A percentile compares a stretch with the other conserved stretches of the same genome.
Evolutionary conservation across 2,113 vertebrate species (phyloP).

Genomic region (Cyprinodon tularosa): DNA sequence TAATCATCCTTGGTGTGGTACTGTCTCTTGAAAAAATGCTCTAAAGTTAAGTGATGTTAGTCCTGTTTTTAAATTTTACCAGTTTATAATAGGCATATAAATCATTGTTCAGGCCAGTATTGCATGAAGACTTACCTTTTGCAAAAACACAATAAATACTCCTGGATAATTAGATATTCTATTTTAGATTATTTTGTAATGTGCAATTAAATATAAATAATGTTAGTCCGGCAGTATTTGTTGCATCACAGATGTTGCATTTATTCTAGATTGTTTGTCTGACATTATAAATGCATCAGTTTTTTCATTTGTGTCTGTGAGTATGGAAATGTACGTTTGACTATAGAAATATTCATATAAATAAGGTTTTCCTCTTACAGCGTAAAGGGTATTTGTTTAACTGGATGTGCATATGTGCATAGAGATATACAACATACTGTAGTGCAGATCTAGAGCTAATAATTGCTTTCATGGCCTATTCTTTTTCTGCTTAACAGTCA

Average conservation of each 20-base stretch:
- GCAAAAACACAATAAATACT: background rate
- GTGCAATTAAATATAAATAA: background rate
- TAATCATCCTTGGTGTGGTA: slow-evolving; percentile 40
- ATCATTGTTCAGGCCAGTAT: slow-evolving; percentile 46
- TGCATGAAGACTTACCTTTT: slow-evolving; percentile 29
- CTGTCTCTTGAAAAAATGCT: slow-evolving; percentile 41
- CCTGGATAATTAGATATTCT: no score
- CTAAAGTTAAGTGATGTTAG: slow-evolving; percentile 49
- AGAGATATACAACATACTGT: background rate
- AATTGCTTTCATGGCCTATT: background rate
- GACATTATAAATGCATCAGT: slow-evolving; percentile 1
- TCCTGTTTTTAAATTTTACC: slow-evolving; percentile 18
- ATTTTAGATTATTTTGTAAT: background rate
- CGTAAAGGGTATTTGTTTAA: background rate
- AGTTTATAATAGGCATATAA: slow-evolving; percentile 47
- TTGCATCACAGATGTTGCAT: background rate
- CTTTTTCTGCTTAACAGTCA: background rate
- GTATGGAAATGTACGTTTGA: slow-evolving; percentile 5
- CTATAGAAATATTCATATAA: background rate
- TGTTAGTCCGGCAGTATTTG: background rate
- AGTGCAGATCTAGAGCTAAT: background rate
- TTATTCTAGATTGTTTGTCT: background rate
- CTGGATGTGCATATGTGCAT: background rate
- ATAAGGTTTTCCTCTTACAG: background rate
- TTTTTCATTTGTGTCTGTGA: background rate